Conservation (phyloP, 1,140 invertebrate genomes). For the Eriosoma lanigerum region DNA sequence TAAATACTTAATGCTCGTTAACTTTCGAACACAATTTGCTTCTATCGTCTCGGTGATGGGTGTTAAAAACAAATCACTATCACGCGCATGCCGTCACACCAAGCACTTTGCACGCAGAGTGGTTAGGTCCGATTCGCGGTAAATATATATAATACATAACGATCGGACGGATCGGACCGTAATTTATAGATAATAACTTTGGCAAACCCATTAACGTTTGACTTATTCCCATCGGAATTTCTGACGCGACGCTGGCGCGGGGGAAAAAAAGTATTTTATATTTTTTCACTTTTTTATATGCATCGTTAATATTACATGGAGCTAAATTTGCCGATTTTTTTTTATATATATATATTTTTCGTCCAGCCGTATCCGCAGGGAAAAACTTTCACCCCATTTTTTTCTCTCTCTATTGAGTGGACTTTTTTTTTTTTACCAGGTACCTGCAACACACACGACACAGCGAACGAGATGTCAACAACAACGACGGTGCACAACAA, state of each 20-base stretch:
- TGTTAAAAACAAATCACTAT: no score
- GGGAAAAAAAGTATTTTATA: conserved; percentile 11
- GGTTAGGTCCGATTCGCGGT: no score
- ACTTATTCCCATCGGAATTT: conserved; percentile 31
- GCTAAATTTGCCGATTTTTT: conserved; percentile 47
- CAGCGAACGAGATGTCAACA: conserved; percentile 48
- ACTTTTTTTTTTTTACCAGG: conserved; percentile 35
- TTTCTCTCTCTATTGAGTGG: conserved; percentile 23
- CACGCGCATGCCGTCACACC: no score
- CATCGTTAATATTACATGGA: conserved; percentile 47
- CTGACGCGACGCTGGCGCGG: background rate
- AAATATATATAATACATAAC: background rate
- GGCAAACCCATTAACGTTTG: conserved; percentile 44
- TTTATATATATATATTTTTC: background rate
- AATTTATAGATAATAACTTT: conserved; percentile 39
- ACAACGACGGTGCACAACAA: conserved; percentile 34
- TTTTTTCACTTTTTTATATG: conserved; percentile 40
- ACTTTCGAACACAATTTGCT: no score
- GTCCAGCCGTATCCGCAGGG: conserved; percentile 27
- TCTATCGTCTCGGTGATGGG: no score
- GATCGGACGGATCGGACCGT: conserved; percentile 5
- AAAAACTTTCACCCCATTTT: conserved; percentile 44
- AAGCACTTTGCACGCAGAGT: no score
- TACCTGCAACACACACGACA: conserved; percentile 43
- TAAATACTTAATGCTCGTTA: no score